Evolutionary conservation across 2,113 vertebrate genomes (phyloP).

Genomic region (Neomonachus schauinslandi): DNA sequence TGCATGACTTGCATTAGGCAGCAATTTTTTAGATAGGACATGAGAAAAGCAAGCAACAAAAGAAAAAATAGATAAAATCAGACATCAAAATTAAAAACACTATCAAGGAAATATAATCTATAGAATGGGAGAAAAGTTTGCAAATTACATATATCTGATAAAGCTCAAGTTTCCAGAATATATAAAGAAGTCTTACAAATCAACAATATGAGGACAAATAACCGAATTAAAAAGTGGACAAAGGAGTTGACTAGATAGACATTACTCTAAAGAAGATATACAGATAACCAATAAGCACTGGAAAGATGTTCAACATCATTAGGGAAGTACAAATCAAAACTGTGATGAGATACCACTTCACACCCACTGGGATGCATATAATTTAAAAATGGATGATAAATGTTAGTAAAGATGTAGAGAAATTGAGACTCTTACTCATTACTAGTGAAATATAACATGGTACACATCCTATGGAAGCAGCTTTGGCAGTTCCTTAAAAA

Average conservation of each 20-base stretch:
- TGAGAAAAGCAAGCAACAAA: slow-evolving; percentile 32
- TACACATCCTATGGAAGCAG: slow-evolving; percentile 40
- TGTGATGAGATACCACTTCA: slow-evolving; percentile 4
- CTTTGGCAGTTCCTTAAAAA: slow-evolving; percentile 29
- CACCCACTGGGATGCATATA: background rate
- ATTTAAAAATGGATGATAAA: slow-evolving; percentile 11
- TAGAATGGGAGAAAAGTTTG: background rate
- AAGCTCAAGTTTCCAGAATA: slow-evolving; percentile 2
- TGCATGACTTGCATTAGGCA: slow-evolving; percentile 4
- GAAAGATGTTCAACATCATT: background rate
- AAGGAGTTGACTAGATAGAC: slow-evolving; percentile 36
- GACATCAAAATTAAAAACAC: slow-evolving; percentile 23
- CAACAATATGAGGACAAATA: background rate
- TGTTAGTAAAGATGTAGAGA: slow-evolving; percentile 35
- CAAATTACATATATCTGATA: background rate
- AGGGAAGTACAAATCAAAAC: slow-evolving; percentile 28
- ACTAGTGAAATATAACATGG: slow-evolving; percentile 29
- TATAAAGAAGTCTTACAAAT: background rate
- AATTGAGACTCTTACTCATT: slow-evolving; percentile 12
- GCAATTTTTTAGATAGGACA: slow-evolving; percentile 8
- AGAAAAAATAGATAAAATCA: slow-evolving; percentile 12
- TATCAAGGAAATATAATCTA: background rate
- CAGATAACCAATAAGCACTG: background rate
- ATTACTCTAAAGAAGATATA: background rate
- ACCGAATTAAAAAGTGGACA: background rate